A percentile compares a stretch with the other conserved stretches of the same genome.
phyloP scores from a whole-genome alignment of 2,888 invertebrate species.

The Meganola albula region DNA sequence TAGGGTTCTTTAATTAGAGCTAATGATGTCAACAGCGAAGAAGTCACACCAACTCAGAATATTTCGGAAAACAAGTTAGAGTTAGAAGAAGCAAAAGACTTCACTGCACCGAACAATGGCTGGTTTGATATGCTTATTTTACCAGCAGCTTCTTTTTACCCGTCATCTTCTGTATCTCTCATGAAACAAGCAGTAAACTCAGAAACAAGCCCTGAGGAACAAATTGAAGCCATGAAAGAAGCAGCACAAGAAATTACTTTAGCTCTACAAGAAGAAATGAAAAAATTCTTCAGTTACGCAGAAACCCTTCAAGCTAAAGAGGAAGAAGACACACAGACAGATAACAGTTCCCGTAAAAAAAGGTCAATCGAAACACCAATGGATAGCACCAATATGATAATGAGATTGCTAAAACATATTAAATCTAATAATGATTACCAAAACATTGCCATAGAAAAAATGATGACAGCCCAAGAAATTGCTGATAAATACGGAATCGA shows the following conservation, averaged over 20 bases:
- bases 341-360: conserved; percentile 42
- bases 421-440: conserved; percentile 66
- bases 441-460: conserved; percentile 69
- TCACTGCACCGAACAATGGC: conserved; percentile 34
- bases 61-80: conserved; percentile 7
- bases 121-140: conserved; percentile 49
- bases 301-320: conserved; percentile 38
- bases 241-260: conserved; percentile 51
- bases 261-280: conserved; percentile 56
- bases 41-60: conserved; percentile 24
- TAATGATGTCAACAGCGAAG: conserved; percentile 27
- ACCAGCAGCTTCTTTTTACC: conserved; percentile 34
- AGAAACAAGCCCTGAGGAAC: conserved; percentile 57
- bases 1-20: conserved; percentile 46
- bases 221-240: conserved; percentile 57
- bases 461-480: conserved; percentile 71
- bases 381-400: conserved; percentile 56
- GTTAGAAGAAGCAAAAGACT: conserved; percentile 33
- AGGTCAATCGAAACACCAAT: conserved; percentile 58
- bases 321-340: conserved; percentile 30
- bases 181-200: conserved; percentile 52
- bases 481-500: conserved; percentile 66
- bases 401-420: conserved; percentile 60
- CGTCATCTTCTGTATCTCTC: conserved; percentile 47
- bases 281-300: conserved; percentile 48